Evolutionary conservation across 2,113 vertebrate genomes (phyloP).

Genomic region (Anhinga anhinga): DNA sequence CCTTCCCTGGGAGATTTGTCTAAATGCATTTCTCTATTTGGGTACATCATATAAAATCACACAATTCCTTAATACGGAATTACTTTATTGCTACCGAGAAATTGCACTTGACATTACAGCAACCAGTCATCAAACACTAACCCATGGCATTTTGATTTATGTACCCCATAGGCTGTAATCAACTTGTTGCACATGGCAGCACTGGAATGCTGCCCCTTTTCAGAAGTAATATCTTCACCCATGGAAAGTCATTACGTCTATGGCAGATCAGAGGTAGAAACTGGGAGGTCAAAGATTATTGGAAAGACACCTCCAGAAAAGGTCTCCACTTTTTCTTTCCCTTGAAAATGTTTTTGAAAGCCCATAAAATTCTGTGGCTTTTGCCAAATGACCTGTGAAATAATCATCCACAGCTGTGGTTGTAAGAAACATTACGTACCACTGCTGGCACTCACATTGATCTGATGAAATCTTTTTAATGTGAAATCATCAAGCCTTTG

Average conservation of each 20-base stretch:
- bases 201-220: not conserved
- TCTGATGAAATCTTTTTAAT: not conserved
- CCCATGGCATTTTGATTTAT: not conserved
- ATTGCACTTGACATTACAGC: not conserved
- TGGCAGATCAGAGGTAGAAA: not conserved
- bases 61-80: not conserved
- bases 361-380: not conserved
- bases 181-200: conserved; percentile 29
- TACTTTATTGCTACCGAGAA: not conserved
- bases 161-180: not conserved
- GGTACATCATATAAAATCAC: not conserved
- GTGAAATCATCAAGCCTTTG: not conserved
- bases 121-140: not conserved
- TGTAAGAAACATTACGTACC: not conserved
- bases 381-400: conserved; percentile 42
- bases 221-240: conserved; percentile 1
- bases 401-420: not conserved
- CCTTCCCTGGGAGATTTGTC: not conserved
- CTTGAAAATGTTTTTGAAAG: conserved; percentile 16
- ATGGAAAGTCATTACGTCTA: not conserved
- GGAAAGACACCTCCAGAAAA: not conserved
- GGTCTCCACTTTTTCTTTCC: not conserved
- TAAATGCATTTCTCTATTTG: not conserved
- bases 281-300: not conserved
- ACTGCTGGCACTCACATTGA: not conserved